Base-by-base conservation (phyloP, 1,140 invertebrate species). In the Callitettix versicolor region DNA sequence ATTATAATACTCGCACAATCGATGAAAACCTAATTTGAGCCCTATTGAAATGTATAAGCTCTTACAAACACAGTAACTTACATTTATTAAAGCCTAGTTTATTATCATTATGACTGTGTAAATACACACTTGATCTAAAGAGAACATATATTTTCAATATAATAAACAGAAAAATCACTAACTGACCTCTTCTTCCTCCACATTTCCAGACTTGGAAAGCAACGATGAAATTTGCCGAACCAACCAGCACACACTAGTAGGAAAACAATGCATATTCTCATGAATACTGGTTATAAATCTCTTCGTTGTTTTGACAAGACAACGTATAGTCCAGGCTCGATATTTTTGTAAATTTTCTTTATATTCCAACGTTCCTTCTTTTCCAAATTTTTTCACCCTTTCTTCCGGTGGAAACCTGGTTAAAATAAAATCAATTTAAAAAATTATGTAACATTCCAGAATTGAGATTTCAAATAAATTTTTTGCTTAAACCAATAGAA, bases 201-300 rank as follows among this genome's bases (percentile, higher is more conserved):
- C 67, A 33, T 74, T 74, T 60, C 78, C 77, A 60, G 69, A 78
- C 62, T 85, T 82, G 3, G 77, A 76, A 6, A 88, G 69, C 20
- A 85, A 71, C 42, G 81, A 78, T n/a, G 81, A 80, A 61, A 88
- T 82, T 60, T 88, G 85, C 58, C 83, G 78, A 0, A 88, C 79
- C 33, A 88, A 76, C 85, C 86, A 88, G 26, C 79, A 79, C 7
- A 88, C 71, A n/a, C 83, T 79, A 5, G 85, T 81, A 0, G 95
- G 95, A 73, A 99, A 98, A 64, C 88, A 90, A 53, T 88, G 81
- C 74, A 95, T 86, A 67, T 91, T 91, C 58, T 88, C 85, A 42
- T 82, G 77, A 57, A 99, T 81, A 43, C 87, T 88, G 6, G 77
- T 71, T 49, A 98, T 85, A 67, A 98, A 98, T 60, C 79, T 76